Base-by-base conservation (phyloP, 2,797 vertebrate species). In the Acipenser oxyrinchus region DNA sequence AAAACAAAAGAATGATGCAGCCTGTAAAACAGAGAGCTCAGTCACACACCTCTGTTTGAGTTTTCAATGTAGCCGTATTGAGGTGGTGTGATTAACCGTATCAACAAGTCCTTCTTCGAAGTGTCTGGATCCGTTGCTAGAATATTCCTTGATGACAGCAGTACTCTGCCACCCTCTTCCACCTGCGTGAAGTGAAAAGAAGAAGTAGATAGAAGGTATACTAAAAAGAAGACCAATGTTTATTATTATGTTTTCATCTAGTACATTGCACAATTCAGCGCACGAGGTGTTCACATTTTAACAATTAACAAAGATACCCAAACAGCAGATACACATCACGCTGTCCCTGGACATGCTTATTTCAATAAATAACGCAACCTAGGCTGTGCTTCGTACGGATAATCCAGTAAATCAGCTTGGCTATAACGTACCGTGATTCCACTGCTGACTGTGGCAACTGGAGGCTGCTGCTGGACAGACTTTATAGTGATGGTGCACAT, bases 21-120 rank as follows among this genome's bases (percentile, higher is more conserved):
- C 23, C 23, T 37, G 23, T 37, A 37, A 37, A 37, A 37, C 4
- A 37, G 2, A 37, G 23, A 37, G 23, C 23, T 2, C 23, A 37
- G 23, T 4, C 23, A 37, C 23, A 37, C 80, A 96, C 97, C 94
- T 91, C 79, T 89, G 49, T 79, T 88, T 0, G 85, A 88, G 81
- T 97, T 98, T 77, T 95, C 90, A 3, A 99, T 89, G 83, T 87
- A 93, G 71, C 97, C 97, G 0, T 92, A 94, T 51, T 88, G 86
- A 0, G 97, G 96, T 4, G 90, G 83, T 57, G 72, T 82, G 74
- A 90, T 73, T 9, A 99, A 73, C 61, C 83, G 92, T 48, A 99
- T 82, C 74, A 89, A 71, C 62, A 94, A 81, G 4, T 92, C 86
- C 60, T 88, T 88, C 65, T 64, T 80, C 65, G 89, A 83, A 1